phyloP scores from a whole-genome alignment of 2,113 vertebrate species.

The Thalassoma bifasciatum region DNA sequence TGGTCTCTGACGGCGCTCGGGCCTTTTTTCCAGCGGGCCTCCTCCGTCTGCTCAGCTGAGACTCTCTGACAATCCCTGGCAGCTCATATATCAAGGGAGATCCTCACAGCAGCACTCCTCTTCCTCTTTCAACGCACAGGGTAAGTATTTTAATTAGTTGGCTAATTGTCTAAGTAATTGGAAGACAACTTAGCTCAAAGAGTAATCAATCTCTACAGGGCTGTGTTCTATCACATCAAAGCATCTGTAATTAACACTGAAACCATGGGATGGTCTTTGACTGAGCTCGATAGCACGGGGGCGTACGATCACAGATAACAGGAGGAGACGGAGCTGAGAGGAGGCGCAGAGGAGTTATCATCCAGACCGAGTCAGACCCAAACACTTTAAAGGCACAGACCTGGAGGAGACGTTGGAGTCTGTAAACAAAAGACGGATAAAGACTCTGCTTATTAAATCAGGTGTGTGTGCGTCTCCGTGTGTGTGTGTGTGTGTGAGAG shows the following conservation, averaged over 20 bases:
- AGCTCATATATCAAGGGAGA: constrained; percentile 90
- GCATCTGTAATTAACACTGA: constrained; percentile 97
- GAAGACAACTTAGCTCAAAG: constrained; percentile 99
- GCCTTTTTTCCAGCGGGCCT: constrained; percentile 52
- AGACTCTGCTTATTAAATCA: constrained; percentile 36
- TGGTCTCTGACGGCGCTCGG: constrained; percentile 33
- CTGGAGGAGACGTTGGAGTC: constrained; percentile 47
- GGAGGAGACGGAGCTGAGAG: constrained; percentile 70
- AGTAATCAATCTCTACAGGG: constrained; percentile 99
- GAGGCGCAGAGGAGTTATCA: constrained; percentile 66
- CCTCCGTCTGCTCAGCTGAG: constrained; percentile 66
- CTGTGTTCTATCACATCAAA: constrained; percentile 98
- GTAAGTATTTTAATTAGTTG: constrained; percentile 99
- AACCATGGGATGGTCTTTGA: constrained; percentile 84
- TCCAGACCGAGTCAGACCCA: constrained; percentile 23
- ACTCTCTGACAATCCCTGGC: constrained; percentile 80
- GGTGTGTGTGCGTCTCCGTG: neutral
- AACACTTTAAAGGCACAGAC: constrained; percentile 43
- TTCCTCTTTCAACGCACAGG: constrained; percentile 95
- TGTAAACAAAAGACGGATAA: constrained; percentile 59
- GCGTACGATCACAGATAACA: constrained; percentile 82
- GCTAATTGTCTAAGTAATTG: constrained; percentile 99
- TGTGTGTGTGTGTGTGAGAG: neutral
- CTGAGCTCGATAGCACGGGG: constrained; percentile 77
- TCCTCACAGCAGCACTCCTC: constrained; percentile 81